Conservation (phyloP, 2,888 invertebrate species). For the Rugalucina vietnamica region DNA sequence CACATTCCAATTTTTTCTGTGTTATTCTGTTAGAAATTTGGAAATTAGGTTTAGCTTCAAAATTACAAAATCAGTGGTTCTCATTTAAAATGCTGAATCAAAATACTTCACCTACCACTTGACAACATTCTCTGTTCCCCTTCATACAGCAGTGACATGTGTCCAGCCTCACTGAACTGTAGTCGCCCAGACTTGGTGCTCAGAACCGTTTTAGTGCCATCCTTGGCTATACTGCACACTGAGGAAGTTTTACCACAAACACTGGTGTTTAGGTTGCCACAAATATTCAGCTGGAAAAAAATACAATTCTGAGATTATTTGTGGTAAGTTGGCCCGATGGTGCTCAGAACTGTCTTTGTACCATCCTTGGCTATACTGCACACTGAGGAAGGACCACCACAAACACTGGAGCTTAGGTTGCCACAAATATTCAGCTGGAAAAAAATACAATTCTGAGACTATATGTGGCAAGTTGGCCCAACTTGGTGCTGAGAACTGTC, state of each 20-base stretch:
- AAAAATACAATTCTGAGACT: too few species aligned
- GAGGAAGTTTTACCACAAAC: constrained; percentile 64
- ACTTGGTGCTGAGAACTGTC: constrained; percentile 45
- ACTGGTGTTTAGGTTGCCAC: constrained; percentile 61
- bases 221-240: constrained; percentile 68
- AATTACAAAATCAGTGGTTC: too few species aligned
- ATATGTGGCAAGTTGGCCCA: too few species aligned
- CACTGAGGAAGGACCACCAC: constrained; percentile 65
- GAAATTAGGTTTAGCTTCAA: too few species aligned
- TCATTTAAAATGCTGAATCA: too few species aligned
- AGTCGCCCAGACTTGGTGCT: constrained; percentile 52
- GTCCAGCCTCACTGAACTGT: constrained; percentile 69
- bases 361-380: constrained; percentile 67
- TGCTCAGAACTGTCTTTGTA: constrained; percentile 48
- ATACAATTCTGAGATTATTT: too few species aligned
- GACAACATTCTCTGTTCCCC: constrained; percentile 55
- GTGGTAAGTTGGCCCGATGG: too few species aligned
- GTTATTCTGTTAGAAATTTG: too few species aligned
- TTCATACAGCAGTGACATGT: constrained; percentile 66
- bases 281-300: constrained; percentile 75
- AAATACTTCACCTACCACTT: constrained; percentile 49
- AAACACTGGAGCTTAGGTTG: constrained; percentile 46
- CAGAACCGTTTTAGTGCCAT: constrained; percentile 51
- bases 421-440: constrained; percentile 77
- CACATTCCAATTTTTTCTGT: too few species aligned